These are phyloP conservation scores for Sebastes iracundus DNA, from an alignment of 2,797 vertebrate species.

Conservation along the genomic window DNA sequence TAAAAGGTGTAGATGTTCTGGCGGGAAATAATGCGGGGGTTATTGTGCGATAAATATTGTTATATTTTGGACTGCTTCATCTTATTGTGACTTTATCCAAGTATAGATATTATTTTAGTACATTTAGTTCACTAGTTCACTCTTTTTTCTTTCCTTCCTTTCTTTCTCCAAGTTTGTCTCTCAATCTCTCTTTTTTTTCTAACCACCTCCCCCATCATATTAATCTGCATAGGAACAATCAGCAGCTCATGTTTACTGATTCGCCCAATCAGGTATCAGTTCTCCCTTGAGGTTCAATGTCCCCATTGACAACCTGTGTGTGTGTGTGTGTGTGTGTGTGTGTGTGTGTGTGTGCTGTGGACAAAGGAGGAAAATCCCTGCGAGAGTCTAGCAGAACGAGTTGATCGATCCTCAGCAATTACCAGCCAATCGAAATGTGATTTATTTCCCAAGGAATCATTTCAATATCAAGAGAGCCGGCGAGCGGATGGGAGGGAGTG, in stretches of 20 bases:
- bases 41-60: constrained; percentile 48
- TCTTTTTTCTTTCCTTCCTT: neutral
- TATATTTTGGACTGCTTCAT: constrained; percentile 23
- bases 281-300: constrained; percentile 67
- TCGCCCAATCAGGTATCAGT: constrained; percentile 75
- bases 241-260: constrained; percentile 82
- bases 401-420: constrained; percentile 98
- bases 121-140: neutral
- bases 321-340: constrained; percentile 14
- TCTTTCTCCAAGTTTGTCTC: constrained; percentile 23
- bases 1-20: constrained; percentile 44
- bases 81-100: constrained; percentile 12
- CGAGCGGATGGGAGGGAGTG: neutral
- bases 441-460: constrained; percentile 99
- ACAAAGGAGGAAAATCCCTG: constrained; percentile 80
- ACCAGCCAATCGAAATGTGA: constrained; percentile 99
- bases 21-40: constrained; percentile 43
- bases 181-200: neutral
- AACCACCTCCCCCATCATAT: constrained; percentile 45
- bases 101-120: neutral
- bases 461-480: constrained; percentile 92
- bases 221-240: constrained; percentile 79
- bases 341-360: constrained; percentile 16
- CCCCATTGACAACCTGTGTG: constrained; percentile 39
- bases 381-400: constrained; percentile 82